Percentiles rank a stretch among this genome's conserved stretches.
These are phyloP conservation scores for Notolabrus celidotus DNA, from an alignment of 2,797 vertebrate species.

Conservation along the genomic window DNA sequence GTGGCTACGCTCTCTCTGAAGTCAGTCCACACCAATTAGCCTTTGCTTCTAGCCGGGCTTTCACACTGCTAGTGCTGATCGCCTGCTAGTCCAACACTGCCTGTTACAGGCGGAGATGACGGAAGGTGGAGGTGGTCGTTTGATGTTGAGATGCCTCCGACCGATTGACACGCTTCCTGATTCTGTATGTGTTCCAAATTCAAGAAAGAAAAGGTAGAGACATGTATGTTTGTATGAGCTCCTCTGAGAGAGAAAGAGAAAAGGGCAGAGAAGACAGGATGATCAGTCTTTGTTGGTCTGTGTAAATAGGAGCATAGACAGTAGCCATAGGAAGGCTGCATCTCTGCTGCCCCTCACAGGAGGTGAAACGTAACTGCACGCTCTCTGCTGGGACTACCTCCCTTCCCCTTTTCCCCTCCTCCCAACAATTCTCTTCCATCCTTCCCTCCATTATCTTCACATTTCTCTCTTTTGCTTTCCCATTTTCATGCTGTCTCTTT, in stretches of 20 bases:
- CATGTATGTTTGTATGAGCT: neutral
- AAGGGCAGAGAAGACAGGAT: neutral
- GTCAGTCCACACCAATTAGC: constrained; percentile 78
- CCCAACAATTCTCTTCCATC: neutral
- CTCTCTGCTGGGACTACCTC: constrained; percentile 15
- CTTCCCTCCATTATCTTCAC: constrained; percentile 19
- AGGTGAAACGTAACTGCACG: constrained; percentile 62
- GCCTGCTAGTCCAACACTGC: constrained; percentile 62
- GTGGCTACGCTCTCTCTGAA: constrained; percentile 61
- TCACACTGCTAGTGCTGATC: constrained; percentile 74
- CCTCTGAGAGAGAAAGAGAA: constrained; percentile 7
- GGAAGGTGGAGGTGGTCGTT: constrained; percentile 49
- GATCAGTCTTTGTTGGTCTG: constrained; percentile 51
- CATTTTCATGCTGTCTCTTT: constrained; percentile 34
- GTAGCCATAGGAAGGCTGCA: constrained; percentile 73
- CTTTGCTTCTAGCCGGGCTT: constrained; percentile 68
- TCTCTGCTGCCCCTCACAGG: constrained; percentile 86
- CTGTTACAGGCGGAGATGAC: constrained; percentile 60
- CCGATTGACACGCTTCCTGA: constrained; percentile 10
- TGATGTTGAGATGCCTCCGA: constrained; percentile 1
- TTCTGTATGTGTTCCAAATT: constrained; percentile 9
- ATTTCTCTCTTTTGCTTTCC: constrained; percentile 12
- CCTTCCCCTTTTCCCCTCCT: neutral
- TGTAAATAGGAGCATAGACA: constrained; percentile 41
- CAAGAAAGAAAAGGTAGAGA: neutral